Evolutionary conservation across 2,888 invertebrate species (phyloP).

Genomic region (Tenodera sinensis): DNA sequence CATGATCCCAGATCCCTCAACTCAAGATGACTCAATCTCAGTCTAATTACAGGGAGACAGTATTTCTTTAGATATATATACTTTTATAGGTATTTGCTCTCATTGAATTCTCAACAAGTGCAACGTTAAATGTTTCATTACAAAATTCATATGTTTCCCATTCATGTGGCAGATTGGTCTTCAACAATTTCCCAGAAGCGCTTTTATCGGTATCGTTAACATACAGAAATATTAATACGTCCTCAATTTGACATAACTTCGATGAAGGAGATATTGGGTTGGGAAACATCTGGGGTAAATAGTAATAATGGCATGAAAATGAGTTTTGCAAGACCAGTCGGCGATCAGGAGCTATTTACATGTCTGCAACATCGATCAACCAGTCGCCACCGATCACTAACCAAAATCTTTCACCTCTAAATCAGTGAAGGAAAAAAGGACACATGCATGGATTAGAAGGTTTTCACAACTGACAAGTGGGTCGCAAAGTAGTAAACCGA

Average conservation of each 20-base stretch:
- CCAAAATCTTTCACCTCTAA: not conserved
- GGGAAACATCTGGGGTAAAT: no score
- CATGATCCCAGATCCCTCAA: no score
- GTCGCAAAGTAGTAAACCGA: not conserved
- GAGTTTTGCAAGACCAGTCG: not conserved
- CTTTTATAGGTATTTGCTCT: no score
- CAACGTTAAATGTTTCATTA: no score
- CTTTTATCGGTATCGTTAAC: not conserved
- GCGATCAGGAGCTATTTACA: not conserved
- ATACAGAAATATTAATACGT: not conserved
- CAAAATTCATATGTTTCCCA: no score
- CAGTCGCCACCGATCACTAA: not conserved
- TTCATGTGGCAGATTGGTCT: not conserved
- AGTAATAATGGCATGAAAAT: no score
- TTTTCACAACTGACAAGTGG: not conserved
- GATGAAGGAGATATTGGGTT: no score
- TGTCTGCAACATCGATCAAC: not conserved
- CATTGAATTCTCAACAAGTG: no score
- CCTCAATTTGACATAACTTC: no score
- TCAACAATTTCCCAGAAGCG: not conserved
- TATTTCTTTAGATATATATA: no score
- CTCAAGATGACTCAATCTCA: no score
- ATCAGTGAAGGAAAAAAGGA: not conserved
- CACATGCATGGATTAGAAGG: not conserved
- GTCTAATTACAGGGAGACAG: no score